These are phyloP conservation scores for Rhagium mordax DNA, from an alignment of 2,888 invertebrate species.

Conservation along the genomic window DNA sequence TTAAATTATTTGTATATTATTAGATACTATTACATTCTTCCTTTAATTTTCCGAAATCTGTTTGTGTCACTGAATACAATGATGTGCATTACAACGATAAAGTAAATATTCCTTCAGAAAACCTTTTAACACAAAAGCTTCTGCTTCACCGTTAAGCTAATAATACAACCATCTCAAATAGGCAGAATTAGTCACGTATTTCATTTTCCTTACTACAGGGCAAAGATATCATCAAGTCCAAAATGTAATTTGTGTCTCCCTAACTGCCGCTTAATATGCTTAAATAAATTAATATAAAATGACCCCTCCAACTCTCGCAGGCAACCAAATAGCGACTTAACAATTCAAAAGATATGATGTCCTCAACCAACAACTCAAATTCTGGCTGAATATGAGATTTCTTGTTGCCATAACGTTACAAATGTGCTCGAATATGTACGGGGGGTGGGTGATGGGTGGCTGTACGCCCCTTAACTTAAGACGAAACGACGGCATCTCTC, in stretches of 20 bases:
- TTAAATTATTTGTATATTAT: no score
- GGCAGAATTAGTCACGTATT: constrained; percentile 44
- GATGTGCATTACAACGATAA: neutral
- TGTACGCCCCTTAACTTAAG: constrained; percentile 37
- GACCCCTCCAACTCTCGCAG: constrained; percentile 6
- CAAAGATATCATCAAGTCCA: constrained; percentile 42
- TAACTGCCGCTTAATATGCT: constrained; percentile 20
- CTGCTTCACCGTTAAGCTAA: neutral
- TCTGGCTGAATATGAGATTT: constrained; percentile 23
- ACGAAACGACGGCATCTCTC: constrained; percentile 45
- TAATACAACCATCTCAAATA: constrained; percentile 5
- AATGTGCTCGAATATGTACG: constrained; percentile 26
- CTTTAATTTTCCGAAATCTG: neutral
- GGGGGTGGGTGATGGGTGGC: constrained; percentile 10
- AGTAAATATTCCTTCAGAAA: neutral
- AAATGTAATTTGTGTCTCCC: constrained; percentile 42
- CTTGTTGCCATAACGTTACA: constrained; percentile 20
- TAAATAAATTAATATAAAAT: constrained; percentile 19
- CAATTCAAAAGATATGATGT: neutral
- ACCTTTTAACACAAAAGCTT: neutral
- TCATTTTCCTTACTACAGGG: constrained; percentile 46
- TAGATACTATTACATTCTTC: neutral
- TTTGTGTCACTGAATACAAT: neutral
- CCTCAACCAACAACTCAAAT: neutral
- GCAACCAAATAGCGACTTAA: constrained; percentile 9